A percentile compares a stretch with the other conserved stretches of the same genome.
Conservation (phyloP, 2,113 vertebrate genomes). For the Scalopus aquaticus region DNA sequence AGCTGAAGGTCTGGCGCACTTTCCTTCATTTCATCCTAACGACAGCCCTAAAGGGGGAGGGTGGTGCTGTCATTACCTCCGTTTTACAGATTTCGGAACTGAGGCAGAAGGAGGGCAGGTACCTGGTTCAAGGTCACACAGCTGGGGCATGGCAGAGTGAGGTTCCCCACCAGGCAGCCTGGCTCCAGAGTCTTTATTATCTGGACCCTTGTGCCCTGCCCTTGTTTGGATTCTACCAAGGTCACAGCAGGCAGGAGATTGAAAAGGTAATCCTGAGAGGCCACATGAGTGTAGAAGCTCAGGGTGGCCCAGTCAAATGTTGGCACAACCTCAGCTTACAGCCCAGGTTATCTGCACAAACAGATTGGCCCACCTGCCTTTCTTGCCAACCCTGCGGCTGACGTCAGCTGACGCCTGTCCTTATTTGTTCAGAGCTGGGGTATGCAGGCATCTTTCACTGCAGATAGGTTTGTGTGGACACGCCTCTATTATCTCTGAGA, state of each 20-base stretch:
- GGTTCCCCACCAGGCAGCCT: neutral
- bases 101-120: neutral
- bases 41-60: neutral
- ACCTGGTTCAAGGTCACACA: neutral
- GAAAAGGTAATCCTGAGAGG: neutral
- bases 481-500: neutral
- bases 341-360: slow-evolving; percentile 68
- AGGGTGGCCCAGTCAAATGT: neutral
- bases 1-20: neutral
- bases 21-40: neutral
- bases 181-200: neutral
- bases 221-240: neutral
- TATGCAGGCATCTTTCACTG: neutral
- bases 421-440: slow-evolving; percentile 67
- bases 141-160: neutral
- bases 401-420: neutral
- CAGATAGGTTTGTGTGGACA: slow-evolving; percentile 46
- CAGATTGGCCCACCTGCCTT: slow-evolving; percentile 47
- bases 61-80: neutral
- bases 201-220: neutral
- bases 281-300: slow-evolving; percentile 17
- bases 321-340: neutral
- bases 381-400: slow-evolving; percentile 14
- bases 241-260: neutral
- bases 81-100: neutral